Evolutionary conservation across 2,888 invertebrate genomes (phyloP).

Genomic region (Asteroscopus sphinx): DNA sequence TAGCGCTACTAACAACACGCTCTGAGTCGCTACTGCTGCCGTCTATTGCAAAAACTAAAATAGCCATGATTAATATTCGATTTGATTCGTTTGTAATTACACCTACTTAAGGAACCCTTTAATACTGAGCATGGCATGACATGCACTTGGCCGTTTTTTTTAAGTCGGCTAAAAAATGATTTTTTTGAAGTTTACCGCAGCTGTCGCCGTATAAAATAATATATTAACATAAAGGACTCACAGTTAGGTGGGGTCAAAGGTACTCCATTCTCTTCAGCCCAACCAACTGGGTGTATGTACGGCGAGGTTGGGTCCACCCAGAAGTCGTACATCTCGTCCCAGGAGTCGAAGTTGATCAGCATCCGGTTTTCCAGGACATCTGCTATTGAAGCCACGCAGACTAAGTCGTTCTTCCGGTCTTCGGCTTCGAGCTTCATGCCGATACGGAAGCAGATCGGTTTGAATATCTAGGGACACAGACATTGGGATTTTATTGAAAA

Average conservation of each 20-base stretch:
- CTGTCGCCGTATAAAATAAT: too few species aligned
- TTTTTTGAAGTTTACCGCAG: too few species aligned
- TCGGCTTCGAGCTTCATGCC: conserved; percentile 99
- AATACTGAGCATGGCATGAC: too few species aligned
- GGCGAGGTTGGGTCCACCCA: conserved; percentile 98
- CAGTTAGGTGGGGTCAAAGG: conserved; percentile 95
- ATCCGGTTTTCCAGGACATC: conserved; percentile 96
- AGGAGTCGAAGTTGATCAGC: conserved; percentile 98
- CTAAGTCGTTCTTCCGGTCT: conserved; percentile 95
- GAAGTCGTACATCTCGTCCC: conserved; percentile 98
- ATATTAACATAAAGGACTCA: conserved; percentile 88
- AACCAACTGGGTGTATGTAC: conserved; percentile 97
- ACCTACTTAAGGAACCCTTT: too few species aligned
- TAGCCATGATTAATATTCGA: too few species aligned
- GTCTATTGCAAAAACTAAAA: too few species aligned
- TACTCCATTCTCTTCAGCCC: conserved; percentile 95
- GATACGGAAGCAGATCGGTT: conserved; percentile 93
- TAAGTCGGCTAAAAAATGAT: too few species aligned
- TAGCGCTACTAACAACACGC: too few species aligned
- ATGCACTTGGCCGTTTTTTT: too few species aligned
- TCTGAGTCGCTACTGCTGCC: too few species aligned
- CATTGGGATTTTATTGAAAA: neutral
- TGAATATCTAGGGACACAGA: conserved; percentile 89
- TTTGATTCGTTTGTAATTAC: too few species aligned
- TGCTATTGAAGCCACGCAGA: conserved; percentile 97